Evolutionary conservation across 2,113 vertebrate species (phyloP).

Genomic region (western clawed frog (Xenopus tropicalis)): DNA sequence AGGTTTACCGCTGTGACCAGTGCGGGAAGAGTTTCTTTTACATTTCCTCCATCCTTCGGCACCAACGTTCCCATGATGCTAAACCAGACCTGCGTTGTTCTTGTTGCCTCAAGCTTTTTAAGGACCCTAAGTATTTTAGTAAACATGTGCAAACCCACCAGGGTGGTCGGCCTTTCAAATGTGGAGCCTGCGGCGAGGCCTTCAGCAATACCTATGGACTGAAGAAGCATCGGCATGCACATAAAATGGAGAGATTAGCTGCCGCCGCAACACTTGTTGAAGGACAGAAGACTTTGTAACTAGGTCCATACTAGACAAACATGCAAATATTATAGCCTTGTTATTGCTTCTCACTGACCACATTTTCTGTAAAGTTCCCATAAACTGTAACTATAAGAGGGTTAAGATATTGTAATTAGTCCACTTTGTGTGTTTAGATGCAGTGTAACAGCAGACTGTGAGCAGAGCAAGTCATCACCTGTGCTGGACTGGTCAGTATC

Average conservation of each 20-base stretch:
- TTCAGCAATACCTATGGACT: slow-evolving; percentile 64
- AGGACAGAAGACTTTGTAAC: slow-evolving; percentile 15
- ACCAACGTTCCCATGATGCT: slow-evolving; percentile 60
- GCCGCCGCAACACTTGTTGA: slow-evolving; percentile 25
- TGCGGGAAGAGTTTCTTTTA: slow-evolving; percentile 69
- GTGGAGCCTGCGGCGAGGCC: slow-evolving; percentile 61
- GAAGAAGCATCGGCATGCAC: slow-evolving; percentile 63
- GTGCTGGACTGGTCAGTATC: no score
- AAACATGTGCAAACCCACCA: slow-evolving; percentile 64
- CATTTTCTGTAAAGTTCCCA: background rate
- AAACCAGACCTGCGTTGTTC: slow-evolving; percentile 57
- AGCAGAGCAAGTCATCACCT: no score
- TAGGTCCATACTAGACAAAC: background rate
- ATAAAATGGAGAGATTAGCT: slow-evolving; percentile 52
- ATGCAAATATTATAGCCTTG: background rate
- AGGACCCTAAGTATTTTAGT: slow-evolving; percentile 64
- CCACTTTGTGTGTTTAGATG: background rate
- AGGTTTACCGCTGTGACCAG: slow-evolving; percentile 64
- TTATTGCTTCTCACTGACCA: background rate
- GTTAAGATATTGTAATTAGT: background rate
- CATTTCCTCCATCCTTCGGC: slow-evolving; percentile 63
- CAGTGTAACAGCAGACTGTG: background rate
- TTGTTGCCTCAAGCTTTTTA: slow-evolving; percentile 66
- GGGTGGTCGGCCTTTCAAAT: slow-evolving; percentile 63
- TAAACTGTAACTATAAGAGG: background rate